Evolutionary conservation across 1,140 invertebrate species (phyloP).

Genomic region (Lethrus apterus): DNA sequence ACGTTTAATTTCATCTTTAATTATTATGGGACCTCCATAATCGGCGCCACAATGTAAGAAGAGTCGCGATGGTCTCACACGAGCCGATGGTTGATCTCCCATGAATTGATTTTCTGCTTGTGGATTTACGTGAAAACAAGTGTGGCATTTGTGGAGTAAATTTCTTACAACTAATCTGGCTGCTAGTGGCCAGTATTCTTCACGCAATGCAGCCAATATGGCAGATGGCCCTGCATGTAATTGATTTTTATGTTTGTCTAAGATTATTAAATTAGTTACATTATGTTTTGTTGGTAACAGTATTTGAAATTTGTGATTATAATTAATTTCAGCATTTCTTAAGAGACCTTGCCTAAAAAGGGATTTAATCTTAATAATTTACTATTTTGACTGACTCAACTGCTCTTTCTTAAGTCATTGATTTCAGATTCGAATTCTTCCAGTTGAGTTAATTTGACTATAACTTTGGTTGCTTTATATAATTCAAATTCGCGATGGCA

Average conservation of each 20-base stretch:
- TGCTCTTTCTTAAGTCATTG: not conserved
- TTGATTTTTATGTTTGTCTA: conserved; percentile 16
- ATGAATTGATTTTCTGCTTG: conserved; percentile 25
- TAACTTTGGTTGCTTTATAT: not conserved
- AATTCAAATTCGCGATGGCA: too few species aligned
- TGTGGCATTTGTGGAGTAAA: conserved; percentile 12
- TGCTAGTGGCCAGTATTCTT: conserved; percentile 16
- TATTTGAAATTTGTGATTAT: conserved; percentile 19
- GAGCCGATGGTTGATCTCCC: conserved; percentile 30
- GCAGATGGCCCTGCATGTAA: conserved; percentile 10
- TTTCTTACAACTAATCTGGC: conserved; percentile 14
- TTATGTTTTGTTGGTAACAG: conserved; percentile 18
- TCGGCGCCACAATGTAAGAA: conserved; percentile 31
- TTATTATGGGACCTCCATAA: conserved; percentile 32
- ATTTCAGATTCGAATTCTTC: not conserved
- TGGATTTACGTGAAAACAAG: conserved; percentile 13
- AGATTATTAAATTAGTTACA: conserved; percentile 18
- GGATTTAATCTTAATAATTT: too few species aligned
- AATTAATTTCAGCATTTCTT: conserved; percentile 21
- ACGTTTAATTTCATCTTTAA: too few species aligned
- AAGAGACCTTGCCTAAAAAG: conserved; percentile 19
- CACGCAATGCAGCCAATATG: conserved; percentile 11
- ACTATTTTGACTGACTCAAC: not conserved
- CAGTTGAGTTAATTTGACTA: not conserved
- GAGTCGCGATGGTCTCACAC: conserved; percentile 24